A percentile compares a stretch with the other conserved stretches of the same genome.
phyloP scores from a whole-genome alignment of 2,888 invertebrate genomes.

The Oxycera nigricornis region DNA sequence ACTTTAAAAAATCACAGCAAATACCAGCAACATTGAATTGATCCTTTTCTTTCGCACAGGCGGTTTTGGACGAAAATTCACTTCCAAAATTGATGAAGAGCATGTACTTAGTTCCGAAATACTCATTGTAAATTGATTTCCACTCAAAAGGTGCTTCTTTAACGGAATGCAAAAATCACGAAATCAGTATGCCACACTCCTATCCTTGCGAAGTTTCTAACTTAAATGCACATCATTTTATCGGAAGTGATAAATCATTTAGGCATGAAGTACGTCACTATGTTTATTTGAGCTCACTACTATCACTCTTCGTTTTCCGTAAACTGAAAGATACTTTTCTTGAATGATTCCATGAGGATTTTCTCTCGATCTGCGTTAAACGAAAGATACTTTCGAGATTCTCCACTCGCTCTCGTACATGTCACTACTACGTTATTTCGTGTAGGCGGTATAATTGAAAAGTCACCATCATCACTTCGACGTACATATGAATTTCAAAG shows the following conservation, averaged over 20 bases:
- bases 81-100: conserved; percentile 50
- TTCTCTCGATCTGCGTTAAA: not conserved
- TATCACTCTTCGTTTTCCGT: no score
- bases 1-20: not conserved
- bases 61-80: conserved; percentile 56
- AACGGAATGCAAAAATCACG: no score
- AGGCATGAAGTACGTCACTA: not conserved
- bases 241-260: not conserved
- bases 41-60: conserved; percentile 58
- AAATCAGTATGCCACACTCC: conserved; percentile 5
- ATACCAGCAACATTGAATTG: conserved; percentile 53
- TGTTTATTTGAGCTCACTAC: no score
- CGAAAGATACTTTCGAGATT: conserved; percentile 17
- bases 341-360: no score
- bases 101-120: conserved; percentile 57
- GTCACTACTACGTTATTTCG: not conserved
- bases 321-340: no score
- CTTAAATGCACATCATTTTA: not conserved
- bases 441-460: conserved; percentile 17
- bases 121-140: no score
- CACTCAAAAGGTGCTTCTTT: no score
- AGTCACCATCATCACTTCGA: conserved; percentile 9
- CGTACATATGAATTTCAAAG: not conserved
- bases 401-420: conserved; percentile 5
- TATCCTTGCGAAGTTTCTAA: not conserved